Evolutionary conservation across 2,797 vertebrate genomes (phyloP), one percentile per base, ranked within the genome.

Genomic region (Valencia hispanica): DNA sequence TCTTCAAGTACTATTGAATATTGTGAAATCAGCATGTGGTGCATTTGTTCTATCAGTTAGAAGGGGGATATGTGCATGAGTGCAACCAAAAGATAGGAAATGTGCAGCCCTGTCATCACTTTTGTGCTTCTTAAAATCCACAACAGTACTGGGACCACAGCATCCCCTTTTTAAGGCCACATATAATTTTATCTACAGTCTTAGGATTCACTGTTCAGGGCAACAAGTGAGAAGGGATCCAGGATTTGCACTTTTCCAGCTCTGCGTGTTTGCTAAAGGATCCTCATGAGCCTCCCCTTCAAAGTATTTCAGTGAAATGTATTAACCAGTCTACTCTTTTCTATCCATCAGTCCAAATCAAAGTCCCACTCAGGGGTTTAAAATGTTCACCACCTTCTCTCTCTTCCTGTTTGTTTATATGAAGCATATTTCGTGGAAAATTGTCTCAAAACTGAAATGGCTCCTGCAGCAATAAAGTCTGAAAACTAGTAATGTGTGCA

Each of bases 1-100:
- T 74, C 79, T 82, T 25, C 32, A 78, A 75, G 77, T 74, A 70
- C 57, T 70, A 84, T 80, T 74, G 72, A 82, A 84, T 79, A 45
- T 45, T 75, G 75, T 50, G 50, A 79, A 83, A 81, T 85, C 74
- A 61, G 61, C 66, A 75, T 55, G 53, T 70, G 55, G 2, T 79
- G 74, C 36, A 8, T 71, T 74, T 71, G 59, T 72, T 86, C 47
- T 27, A 68, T 75, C 47, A 68, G 70, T 78, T 59, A 75, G 75
- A 82, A 36, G 65, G 27, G 43, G 59, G 20, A 22, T 68, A 34
- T 68, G 73, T 80, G 68, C 70, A 66, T 25, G 32, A 74, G 32
- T n/a, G 70, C 57, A 43, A 30, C 27, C 17, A 47, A 72, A 74
- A 48, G 30, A 6, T 14, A 45, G 18, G 39, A 77, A 53, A 48